These are phyloP conservation scores for Pseudochromis fuscus DNA, from an alignment of 2,797 vertebrate species.

Conservation along the genomic window DNA sequence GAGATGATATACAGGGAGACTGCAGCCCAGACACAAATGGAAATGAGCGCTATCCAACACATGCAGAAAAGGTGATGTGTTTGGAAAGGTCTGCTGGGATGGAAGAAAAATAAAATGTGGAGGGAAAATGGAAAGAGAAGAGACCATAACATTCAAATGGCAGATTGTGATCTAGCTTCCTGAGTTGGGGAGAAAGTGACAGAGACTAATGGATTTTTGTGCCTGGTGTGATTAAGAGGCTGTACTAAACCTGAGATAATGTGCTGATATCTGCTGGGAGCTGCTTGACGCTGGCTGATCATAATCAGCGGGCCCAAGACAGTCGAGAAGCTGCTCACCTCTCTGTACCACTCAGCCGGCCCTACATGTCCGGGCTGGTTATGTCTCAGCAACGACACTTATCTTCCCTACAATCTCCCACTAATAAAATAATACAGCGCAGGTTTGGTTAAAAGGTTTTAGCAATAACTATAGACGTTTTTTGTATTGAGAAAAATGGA, in stretches of 20 bases:
- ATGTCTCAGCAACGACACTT: conserved; percentile 36
- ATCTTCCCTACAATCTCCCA: conserved; percentile 24
- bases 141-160: conserved; percentile 82
- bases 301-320: conserved; percentile 79
- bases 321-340: conserved; percentile 68
- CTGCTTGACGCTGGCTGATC: conserved; percentile 83
- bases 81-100: conserved; percentile 61
- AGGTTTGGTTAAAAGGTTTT: conserved; percentile 20
- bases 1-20: conserved; percentile 61
- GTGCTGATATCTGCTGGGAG: conserved; percentile 90
- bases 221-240: conserved; percentile 86
- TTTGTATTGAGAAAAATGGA: conserved; percentile 10
- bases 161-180: conserved; percentile 85
- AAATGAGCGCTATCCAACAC: conserved; percentile 59
- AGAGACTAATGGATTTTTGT: conserved; percentile 91
- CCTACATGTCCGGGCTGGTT: conserved; percentile 57
- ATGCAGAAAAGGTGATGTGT: conserved; percentile 56
- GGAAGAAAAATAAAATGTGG: conserved; percentile 16
- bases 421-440: conserved; percentile 2
- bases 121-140: conserved; percentile 70
- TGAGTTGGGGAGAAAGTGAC: conserved; percentile 85
- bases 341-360: conserved; percentile 53
- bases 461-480: conserved; percentile 3
- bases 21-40: conserved; percentile 55
- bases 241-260: conserved; percentile 88